These are phyloP conservation scores for Leptopilina syphax DNA, from an alignment of 2,888 invertebrate genomes.

Conservation along the genomic window DNA sequence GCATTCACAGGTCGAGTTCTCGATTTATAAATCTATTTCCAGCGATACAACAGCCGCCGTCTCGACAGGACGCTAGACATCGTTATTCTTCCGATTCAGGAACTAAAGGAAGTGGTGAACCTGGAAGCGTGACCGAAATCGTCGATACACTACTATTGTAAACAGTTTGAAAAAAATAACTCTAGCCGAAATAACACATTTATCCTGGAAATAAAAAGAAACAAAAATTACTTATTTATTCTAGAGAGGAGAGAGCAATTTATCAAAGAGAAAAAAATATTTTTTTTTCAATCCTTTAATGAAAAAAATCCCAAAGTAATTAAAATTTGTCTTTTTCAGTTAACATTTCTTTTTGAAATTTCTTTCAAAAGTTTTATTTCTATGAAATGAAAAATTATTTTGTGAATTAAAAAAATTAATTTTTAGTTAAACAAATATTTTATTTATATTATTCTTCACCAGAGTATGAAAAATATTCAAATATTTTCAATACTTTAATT, in stretches of 20 bases:
- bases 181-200: neutral
- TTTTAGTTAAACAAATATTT: no score
- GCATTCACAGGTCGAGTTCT: slow-evolving; percentile 41
- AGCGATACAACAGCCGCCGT: slow-evolving; percentile 62
- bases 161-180: neutral
- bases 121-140: slow-evolving; percentile 32
- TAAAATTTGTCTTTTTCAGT: no score
- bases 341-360: no score
- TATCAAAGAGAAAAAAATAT: neutral
- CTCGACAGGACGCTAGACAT: slow-evolving; percentile 70
- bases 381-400: no score
- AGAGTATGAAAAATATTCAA: no score
- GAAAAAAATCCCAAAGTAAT: no score
- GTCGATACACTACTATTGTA: neutral
- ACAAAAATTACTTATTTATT: no score
- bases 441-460: no score
- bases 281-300: no score
- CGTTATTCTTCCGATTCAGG: slow-evolving; percentile 61
- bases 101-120: slow-evolving; percentile 41
- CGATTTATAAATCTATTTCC: slow-evolving; percentile 58
- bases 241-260: neutral
- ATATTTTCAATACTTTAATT: no score
- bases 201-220: neutral
- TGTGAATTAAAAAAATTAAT: no score
- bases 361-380: no score